Base-by-base conservation (phyloP, 1,140 invertebrate species). In the Pseudomyrmex concolor region DNA sequence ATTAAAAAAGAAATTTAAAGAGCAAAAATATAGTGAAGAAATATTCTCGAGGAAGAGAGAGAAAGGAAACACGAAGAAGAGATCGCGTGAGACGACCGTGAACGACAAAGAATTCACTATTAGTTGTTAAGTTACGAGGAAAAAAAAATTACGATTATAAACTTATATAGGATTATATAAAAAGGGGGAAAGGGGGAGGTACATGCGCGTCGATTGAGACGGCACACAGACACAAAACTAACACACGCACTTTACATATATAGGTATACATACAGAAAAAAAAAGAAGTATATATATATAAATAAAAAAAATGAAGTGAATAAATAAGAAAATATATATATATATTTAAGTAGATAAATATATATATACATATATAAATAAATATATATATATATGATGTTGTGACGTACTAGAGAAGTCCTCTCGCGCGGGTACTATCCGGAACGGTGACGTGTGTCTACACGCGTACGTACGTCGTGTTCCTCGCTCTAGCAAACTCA, bases 31-130 rank as follows among this genome's bases (percentile, higher is more conserved):
- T 34, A 34, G 0, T 34, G 7, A 34, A 34, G 34, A 5, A 7
- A 34, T 1, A 34, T 34, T 34, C 4, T 34, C 34, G 34, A 34
- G 64, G 45, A 12, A 55, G 48, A 59, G 15, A 43, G 63, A 54
- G n/a, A 22, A 51, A 71, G 4, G 51, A 59, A 77, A 84, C 59
- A 63, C 13, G 12, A 60, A 34, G 34, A 45, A 34, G 45, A 60
- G 51, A 59, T 87, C 76, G 59, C 86, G 81, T 88, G 84, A 88
- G 86, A 34, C 34, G 34, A 83, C 84, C 71, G 84, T 84, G 64
- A 85, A 86, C 51, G 85, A 91, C 86, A 85, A 90, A 86, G 54
- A 91, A 91, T 90, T 83, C 87, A 92, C 91, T 91, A 92, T 84
- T 92, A 92, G 91, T 25, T 51, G 60, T 50, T 92, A 92, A 92